phyloP scores from a whole-genome alignment of 2,797 vertebrate species.

The Enteromius paludinosus region DNA sequence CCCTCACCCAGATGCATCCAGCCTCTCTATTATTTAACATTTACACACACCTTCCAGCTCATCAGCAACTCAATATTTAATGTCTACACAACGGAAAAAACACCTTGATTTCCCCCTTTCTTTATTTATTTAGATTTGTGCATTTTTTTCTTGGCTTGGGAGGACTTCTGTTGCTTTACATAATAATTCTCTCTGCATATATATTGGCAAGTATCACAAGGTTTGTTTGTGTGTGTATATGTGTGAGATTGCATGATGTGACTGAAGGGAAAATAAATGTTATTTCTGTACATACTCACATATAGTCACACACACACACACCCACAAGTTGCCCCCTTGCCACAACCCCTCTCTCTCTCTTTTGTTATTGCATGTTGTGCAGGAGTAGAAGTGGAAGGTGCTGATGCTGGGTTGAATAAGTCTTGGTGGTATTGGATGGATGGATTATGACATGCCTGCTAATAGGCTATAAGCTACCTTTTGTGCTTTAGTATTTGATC shows the following conservation, averaged over 20 bases:
- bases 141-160: conserved; percentile 31
- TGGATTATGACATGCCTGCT: not conserved
- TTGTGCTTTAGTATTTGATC: not conserved
- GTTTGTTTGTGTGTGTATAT: conserved; percentile 33
- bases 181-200: conserved; percentile 62
- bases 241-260: conserved; percentile 28
- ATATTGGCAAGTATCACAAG: conserved; percentile 39
- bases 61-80: conserved; percentile 98
- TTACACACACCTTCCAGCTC: conserved; percentile 98
- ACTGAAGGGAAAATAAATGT: conserved; percentile 40
- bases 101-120: conserved; percentile 63
- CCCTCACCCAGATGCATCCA: conserved; percentile 89
- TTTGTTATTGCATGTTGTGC: conserved; percentile 39
- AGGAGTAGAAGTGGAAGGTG: conserved; percentile 4
- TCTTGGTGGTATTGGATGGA: conserved; percentile 2
- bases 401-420: conserved; percentile 1
- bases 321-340: conserved; percentile 6
- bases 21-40: conserved; percentile 98
- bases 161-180: conserved; percentile 58
- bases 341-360: conserved; percentile 3
- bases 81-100: conserved; percentile 66
- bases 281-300: conserved; percentile 26
- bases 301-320: conserved; percentile 14
- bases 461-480: not conserved
- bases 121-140: conserved; percentile 64